Evolutionary conservation across 2,888 invertebrate species (phyloP), one percentile per base, ranked within the genome.

Genomic region (Eudasyphora cyanicolor): DNA sequence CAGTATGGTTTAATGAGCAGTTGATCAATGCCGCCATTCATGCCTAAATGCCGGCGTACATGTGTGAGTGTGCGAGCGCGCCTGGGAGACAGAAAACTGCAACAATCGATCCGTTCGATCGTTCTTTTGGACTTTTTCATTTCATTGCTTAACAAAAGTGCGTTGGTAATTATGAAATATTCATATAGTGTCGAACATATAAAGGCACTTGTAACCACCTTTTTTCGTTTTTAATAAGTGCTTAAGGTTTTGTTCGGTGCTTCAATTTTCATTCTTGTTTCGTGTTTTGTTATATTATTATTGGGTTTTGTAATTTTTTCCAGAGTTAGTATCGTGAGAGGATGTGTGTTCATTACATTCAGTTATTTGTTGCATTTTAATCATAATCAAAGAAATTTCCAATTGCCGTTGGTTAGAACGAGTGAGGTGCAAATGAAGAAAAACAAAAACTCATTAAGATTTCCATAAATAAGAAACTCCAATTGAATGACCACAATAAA

Each of bases 111-210:
- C 19, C 27, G 38, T 64, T 10, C 24, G 49, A 17, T 62, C 38
- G 19, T 67, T 24, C 21, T 4, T 67, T 35, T 67, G 24, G 12
- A 14, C 19, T 21, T 42, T 17, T 67, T 32, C 38, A 38, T 64
- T 19, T 35, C 32, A 17, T 32, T 32, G 32, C 38, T 4, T n/a
- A n/a, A 54, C 70, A 54, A 51, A 24, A 54, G 38, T 54, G 21
- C n/a, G 7, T 12, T 49, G 73, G 67, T 57, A 79, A 49, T 73
- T 71, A 79, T 79, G 67, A 82, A 79, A 76, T 79, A 82, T 82
- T 82, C 71, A 78, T 78, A 45, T 19, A 38, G 78, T 71, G 67
- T 67, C 45, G 57, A n/a, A 17, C 24, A 75, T n/a, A n/a, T 60
- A 57, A 73, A 67, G 67, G 27, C 27, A 42, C 51, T 71, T 67